Base-by-base conservation (phyloP, 2,797 vertebrate genomes). In the Enteromius radiatus region DNA sequence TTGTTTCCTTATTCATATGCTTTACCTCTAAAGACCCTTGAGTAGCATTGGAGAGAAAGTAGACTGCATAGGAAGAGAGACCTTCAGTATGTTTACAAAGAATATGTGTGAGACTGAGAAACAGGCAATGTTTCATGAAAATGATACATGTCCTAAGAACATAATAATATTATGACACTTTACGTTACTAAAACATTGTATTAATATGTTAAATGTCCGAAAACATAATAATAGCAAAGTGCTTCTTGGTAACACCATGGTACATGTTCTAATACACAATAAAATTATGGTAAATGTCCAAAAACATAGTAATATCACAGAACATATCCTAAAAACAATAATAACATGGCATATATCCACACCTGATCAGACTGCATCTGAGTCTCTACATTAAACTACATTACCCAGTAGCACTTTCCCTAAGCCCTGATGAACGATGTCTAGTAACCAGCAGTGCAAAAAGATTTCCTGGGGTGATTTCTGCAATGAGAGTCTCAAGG, bases 401-500 rank as follows among this genome's bases (percentile, higher is more conserved):
- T 79, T 79, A 79, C 75, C 82, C 63, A 76, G 33, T 38, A 86
- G 45, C 64, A 74, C 70, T 54, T 54, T 38, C 26, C 33, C 6
- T 38, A 23, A 73, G 38, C 43, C 73, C 80, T n/a, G 49, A 68
- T 38, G 33, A 67, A 41, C 38, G 36, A 67, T 64, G 47, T 49
- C 63, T 15, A 15, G 6, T 26, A 56, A 41, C 12, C 6, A 56
- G 73, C 33, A 59, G 33, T 38, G 49, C 38, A 5, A 38, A 33
- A 33, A 69, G n/a, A 21, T 52, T 80, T 81, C 45, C 47, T 74
- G 47, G 31, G 38, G 47, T 52, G 33, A 49, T 59, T 65, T 15
- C 74, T 23, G 7, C n/a, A 59, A 59, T 83, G 63, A 84, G 85
- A 89, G 77, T 47, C 75, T 41, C 33, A 9, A 38, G 52, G 73